Percentiles rank a stretch among this genome's conserved stretches.
Evolutionary conservation across 2,888 invertebrate genomes (phyloP).

Genomic region (Ethmia dodecea): DNA sequence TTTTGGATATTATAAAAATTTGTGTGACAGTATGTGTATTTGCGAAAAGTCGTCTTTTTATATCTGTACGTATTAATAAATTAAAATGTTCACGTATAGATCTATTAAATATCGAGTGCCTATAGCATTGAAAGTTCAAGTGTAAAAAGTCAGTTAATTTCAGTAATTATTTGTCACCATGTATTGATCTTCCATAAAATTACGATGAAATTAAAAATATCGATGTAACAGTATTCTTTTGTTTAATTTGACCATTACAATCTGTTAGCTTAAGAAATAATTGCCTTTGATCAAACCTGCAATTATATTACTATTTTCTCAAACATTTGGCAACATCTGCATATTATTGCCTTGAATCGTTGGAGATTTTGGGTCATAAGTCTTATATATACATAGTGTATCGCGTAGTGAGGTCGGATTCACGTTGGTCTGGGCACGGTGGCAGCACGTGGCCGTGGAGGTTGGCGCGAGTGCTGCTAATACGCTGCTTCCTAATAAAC

Average conservation of each 20-base stretch:
- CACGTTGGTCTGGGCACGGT: slow-evolving; percentile 42
- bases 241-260: slow-evolving; percentile 44
- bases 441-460: slow-evolving; percentile 42
- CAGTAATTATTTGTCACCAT: slow-evolving; percentile 75
- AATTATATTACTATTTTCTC: no score
- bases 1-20: slow-evolving; percentile 65
- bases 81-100: slow-evolving; percentile 75
- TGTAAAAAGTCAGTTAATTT: slow-evolving; percentile 75
- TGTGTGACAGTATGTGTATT: slow-evolving; percentile 64
- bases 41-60: slow-evolving; percentile 64
- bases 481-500: slow-evolving; percentile 71
- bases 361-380: background rate
- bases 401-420: no score
- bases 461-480: slow-evolving; percentile 50
- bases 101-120: slow-evolving; percentile 74
- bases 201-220: slow-evolving; percentile 78
- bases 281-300: no score
- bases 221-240: slow-evolving; percentile 71
- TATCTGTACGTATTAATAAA: slow-evolving; percentile 63
- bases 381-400: slow-evolving; percentile 1
- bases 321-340: slow-evolving; percentile 29
- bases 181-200: slow-evolving; percentile 78
- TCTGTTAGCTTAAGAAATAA: no score
- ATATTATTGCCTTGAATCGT: background rate
- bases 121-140: slow-evolving; percentile 74